Conservation (phyloP, 2,797 vertebrate species). For the Coendou prehensilis region DNA sequence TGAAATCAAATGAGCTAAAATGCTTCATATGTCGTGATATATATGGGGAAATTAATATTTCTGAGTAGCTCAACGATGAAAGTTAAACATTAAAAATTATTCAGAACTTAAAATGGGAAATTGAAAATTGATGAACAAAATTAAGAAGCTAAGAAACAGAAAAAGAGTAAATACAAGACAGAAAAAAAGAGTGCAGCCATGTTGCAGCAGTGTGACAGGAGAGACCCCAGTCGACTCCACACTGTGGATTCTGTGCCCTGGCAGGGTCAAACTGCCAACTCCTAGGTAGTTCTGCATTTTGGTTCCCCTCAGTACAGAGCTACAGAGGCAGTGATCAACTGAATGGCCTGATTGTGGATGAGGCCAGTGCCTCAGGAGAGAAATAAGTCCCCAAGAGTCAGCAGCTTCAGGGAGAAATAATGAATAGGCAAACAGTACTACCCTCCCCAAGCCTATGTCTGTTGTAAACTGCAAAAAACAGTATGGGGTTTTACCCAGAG, state of each 20-base stretch:
- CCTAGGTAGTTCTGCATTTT: neutral
- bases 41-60: conserved; percentile 45
- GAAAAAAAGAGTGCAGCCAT: neutral
- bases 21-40: neutral
- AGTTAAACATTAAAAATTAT: conserved; percentile 40
- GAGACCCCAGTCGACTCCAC: neutral
- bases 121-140: neutral
- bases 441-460: neutral
- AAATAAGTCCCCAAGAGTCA: neutral
- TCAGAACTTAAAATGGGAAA: conserved; percentile 58
- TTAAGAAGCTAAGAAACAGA: conserved; percentile 52
- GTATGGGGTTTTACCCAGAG: neutral
- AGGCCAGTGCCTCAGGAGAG: neutral
- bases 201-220: neutral
- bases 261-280: neutral
- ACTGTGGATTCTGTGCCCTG: neutral
- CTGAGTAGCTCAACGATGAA: conserved; percentile 11
- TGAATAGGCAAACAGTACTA: neutral
- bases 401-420: neutral
- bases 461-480: neutral
- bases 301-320: neutral
- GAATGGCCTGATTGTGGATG: neutral
- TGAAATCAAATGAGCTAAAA: conserved; percentile 11
- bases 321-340: neutral
- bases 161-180: neutral